A percentile compares a stretch with the other conserved stretches of the same genome.
These are phyloP conservation scores for Drosophila baimaii DNA, from an alignment of 1,140 invertebrate genomes.

Conservation along the genomic window DNA sequence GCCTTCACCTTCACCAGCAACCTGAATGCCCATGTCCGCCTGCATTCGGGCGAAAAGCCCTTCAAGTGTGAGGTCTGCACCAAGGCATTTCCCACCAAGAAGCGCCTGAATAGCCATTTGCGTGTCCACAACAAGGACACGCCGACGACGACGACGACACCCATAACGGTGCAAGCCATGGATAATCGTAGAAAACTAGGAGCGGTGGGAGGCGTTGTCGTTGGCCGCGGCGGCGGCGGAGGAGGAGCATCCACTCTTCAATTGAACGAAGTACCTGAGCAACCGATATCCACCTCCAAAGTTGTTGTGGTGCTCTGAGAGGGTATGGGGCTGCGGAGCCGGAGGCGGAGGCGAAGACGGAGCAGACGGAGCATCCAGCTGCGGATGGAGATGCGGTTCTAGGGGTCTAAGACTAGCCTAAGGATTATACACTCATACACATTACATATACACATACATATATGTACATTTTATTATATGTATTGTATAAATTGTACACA, in stretches of 20 bases:
- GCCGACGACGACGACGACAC: constrained; percentile 21
- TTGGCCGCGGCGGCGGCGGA: background rate
- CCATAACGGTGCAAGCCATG: background rate
- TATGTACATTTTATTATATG: background rate
- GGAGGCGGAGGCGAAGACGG: too few species aligned
- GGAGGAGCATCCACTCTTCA: background rate
- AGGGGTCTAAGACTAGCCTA: constrained; percentile 30
- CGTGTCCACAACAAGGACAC: constrained; percentile 69
- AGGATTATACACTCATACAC: background rate
- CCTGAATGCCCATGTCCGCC: constrained; percentile 85
- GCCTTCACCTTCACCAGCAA: constrained; percentile 82
- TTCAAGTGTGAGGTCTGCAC: constrained; percentile 70
- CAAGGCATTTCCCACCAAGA: constrained; percentile 74
- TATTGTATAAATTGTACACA: background rate
- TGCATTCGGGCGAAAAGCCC: constrained; percentile 89
- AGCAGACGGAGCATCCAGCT: too few species aligned
- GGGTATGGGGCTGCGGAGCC: too few species aligned
- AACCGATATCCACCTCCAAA: constrained; percentile 66
- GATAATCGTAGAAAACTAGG: background rate
- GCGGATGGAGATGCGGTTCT: background rate
- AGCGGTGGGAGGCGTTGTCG: background rate
- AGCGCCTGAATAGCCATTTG: constrained; percentile 71
- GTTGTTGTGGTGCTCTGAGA: constrained; percentile 68
- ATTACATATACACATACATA: background rate
- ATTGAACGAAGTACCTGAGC: constrained; percentile 56